Percentiles rank a stretch among this genome's conserved stretches.
phyloP scores from a whole-genome alignment of 2,797 vertebrate genomes.

The Fundulus diaphanus region DNA sequence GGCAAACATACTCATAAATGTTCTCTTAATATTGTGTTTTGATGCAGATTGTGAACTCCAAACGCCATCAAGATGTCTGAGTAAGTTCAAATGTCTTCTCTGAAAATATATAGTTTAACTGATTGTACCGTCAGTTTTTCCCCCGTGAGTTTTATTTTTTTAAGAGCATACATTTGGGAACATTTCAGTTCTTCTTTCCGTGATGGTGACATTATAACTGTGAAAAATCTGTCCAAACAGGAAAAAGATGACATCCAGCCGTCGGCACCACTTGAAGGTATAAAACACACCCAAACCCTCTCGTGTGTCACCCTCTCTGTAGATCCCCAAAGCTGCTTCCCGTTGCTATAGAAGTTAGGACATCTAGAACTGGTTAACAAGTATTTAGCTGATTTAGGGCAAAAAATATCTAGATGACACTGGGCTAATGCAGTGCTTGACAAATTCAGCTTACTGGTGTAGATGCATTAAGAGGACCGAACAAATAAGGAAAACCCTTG shows the following conservation, averaged over 20 bases:
- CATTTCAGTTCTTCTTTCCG: not conserved
- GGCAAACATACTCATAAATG: constrained; percentile 6
- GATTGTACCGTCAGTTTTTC: not conserved
- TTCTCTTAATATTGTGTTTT: not conserved
- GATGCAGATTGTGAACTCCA: constrained; percentile 58
- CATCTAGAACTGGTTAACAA: not conserved
- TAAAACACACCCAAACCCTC: not conserved
- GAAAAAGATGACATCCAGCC: constrained; percentile 88
- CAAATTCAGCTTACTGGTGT: not conserved
- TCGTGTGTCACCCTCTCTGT: not conserved
- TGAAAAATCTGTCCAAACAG: constrained; percentile 48
- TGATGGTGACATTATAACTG: not conserved
- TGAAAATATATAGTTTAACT: not conserved
- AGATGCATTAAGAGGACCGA: not conserved
- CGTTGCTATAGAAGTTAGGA: not conserved
- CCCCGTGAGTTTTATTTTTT: not conserved
- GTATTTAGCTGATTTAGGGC: not conserved
- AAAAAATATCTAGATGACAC: not conserved
- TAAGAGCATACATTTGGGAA: not conserved
- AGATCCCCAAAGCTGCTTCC: not conserved
- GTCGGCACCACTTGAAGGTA: constrained; percentile 87
- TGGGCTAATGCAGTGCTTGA: not conserved
- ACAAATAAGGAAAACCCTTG: not conserved
- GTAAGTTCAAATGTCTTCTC: constrained; percentile 64
- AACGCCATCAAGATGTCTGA: constrained; percentile 75